Evolutionary conservation across 2,888 invertebrate species (phyloP).

Genomic region (Mechanitis mazaeus): DNA sequence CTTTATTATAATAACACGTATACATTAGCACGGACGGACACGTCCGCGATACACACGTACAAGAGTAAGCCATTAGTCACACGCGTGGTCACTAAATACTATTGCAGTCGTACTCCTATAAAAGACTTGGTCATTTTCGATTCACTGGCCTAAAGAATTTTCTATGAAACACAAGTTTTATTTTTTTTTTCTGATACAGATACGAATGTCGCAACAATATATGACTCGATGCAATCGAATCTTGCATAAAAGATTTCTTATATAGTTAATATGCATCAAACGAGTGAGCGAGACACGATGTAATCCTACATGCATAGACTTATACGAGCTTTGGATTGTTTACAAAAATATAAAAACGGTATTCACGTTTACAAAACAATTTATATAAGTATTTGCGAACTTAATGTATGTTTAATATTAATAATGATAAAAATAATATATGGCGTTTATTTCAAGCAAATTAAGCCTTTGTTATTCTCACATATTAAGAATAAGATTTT

Average conservation of each 20-base stretch:
- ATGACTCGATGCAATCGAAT: constrained; percentile 23
- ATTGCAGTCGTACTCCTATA: no score
- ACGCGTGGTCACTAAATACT: constrained; percentile 40
- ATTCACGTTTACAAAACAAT: neutral
- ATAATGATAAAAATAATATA: neutral
- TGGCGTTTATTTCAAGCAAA: neutral
- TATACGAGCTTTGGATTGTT: constrained; percentile 6
- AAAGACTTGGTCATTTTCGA: constrained; percentile 30
- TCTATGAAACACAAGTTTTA: no score
- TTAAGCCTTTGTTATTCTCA: neutral
- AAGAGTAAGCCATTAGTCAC: constrained; percentile 16
- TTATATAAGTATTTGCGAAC: no score
- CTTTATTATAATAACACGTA: constrained; percentile 43
- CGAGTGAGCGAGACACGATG: constrained; percentile 24
- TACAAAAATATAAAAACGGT: constrained; percentile 10
- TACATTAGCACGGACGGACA: constrained; percentile 16
- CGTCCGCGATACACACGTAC: neutral
- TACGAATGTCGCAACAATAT: constrained; percentile 10
- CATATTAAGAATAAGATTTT: neutral
- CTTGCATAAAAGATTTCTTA: constrained; percentile 19
- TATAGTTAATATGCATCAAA: constrained; percentile 26
- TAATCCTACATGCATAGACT: constrained; percentile 19
- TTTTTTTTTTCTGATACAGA: no score
- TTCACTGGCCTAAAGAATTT: neutral
- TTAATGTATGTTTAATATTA: neutral